Evolutionary conservation across 2,888 invertebrate species (phyloP).

Genomic region (Crioceris asparagi): DNA sequence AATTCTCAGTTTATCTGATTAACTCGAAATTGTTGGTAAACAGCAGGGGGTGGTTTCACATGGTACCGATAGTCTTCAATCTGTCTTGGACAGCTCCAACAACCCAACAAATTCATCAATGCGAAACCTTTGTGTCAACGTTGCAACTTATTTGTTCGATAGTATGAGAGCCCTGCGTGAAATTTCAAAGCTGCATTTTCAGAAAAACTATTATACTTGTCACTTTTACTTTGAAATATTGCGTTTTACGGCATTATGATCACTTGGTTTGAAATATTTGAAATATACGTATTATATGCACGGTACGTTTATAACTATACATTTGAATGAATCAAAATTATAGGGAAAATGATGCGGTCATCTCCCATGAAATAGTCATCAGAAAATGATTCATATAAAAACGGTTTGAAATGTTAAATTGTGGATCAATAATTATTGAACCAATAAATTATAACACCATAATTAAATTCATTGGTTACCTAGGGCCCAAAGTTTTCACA

Average conservation of each 20-base stretch:
- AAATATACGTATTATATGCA: too few species aligned
- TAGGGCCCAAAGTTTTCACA: too few species aligned
- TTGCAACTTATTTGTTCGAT: slow-evolving; percentile 17
- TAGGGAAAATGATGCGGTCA: too few species aligned
- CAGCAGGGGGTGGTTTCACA: slow-evolving; percentile 31
- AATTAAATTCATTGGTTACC: too few species aligned
- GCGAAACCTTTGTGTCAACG: slow-evolving; percentile 7
- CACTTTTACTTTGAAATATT: slow-evolving; percentile 35
- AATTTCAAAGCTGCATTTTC: slow-evolving; percentile 35
- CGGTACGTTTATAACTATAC: too few species aligned
- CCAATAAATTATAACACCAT: too few species aligned
- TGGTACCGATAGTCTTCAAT: slow-evolving; percentile 32
- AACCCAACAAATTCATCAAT: slow-evolving; percentile 16
- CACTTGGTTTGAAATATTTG: too few species aligned
- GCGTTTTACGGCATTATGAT: slow-evolving; percentile 17
- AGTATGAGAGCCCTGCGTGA: slow-evolving; percentile 28
- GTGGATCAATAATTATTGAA: too few species aligned
- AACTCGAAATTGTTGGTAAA: slow-evolving; percentile 32
- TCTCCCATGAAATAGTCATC: too few species aligned
- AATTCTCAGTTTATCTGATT: slow-evolving; percentile 33
- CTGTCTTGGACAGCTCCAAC: slow-evolving; percentile 32
- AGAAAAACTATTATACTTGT: slow-evolving; percentile 35
- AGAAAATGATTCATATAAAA: too few species aligned
- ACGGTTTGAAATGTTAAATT: too few species aligned
- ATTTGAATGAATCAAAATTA: too few species aligned